Evolutionary conservation across 2,888 invertebrate genomes (phyloP), one percentile per base, ranked within the genome.

Genomic region (Criorhina ranunculi): DNA sequence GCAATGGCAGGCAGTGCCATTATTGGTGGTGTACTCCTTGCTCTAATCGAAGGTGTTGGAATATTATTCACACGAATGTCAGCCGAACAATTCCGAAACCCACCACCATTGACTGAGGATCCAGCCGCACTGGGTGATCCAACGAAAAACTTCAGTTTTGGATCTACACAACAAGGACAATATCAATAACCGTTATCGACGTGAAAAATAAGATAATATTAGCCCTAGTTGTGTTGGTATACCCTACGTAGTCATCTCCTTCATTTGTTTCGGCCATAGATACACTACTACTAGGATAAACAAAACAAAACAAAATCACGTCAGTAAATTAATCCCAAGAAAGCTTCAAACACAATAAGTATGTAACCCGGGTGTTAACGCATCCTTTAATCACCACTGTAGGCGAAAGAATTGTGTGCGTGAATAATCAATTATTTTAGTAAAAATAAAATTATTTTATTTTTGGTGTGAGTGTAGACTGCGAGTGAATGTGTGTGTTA

Each of bases 11-110:
- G 98, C 42, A 99, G 99, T 93, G 99, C 99, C 11, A 93, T 99
- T 51, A 96, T 99, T 59, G 98, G 99, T 69, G 99, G 99, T 73
- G 96, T 99, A 77, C 94, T 99, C 15, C 93, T 99, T 82, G 99
- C 98, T 3, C 93, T 99, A 87, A 99, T 99, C 88, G 99, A 99
- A 94, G 99, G 99, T 85, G 96, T 99, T 86, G 98, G 98, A 87
- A 98, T 99, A 88, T 93, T 98, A 91, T 96, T 99, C 90, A 98
- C 98, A 9, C 94, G 98, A 89, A 94, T 98, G 89, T 95, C 96
- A 33, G 98, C 98, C 0, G 98, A 98, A 90, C 98, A 98, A 91
- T 98, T 98, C 91, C 96, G 96, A 92, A 98, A 98, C 46, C 95
- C 95, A 66, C 92, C 94, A 57, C 95, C 96, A 5, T 94, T 95